Conservation (phyloP, 2,113 vertebrate genomes). For the Prunella himalayana region DNA sequence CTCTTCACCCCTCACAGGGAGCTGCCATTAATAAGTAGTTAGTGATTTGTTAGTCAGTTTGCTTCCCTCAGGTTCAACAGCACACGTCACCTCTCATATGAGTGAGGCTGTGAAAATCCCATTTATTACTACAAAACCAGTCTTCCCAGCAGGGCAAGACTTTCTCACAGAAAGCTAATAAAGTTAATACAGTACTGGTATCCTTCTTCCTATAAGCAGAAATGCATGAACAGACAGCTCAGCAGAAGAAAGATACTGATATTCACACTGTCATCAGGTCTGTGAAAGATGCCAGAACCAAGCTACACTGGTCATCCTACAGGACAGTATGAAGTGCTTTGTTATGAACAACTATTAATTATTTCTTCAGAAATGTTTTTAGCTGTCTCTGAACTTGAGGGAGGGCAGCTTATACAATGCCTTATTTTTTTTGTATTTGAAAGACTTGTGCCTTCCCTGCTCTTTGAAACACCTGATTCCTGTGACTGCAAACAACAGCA, state of each 20-base stretch:
- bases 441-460: background rate
- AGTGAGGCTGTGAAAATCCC: background rate
- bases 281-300: background rate
- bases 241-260: background rate
- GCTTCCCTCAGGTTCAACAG: background rate
- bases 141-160: background rate
- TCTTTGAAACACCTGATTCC: background rate
- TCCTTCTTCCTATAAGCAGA: background rate
- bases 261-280: background rate
- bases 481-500: background rate
- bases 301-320: background rate
- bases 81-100: background rate
- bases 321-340: background rate
- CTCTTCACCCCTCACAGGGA: background rate
- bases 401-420: background rate
- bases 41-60: background rate
- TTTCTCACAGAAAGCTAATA: background rate
- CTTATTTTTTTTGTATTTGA: background rate
- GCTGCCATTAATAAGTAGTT: background rate
- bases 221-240: background rate
- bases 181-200: background rate
- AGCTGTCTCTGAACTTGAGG: background rate
- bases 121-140: background rate
- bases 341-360: background rate
- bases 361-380: background rate